A percentile compares a stretch with the other conserved stretches of the same genome.
Evolutionary conservation across 2,888 invertebrate genomes (phyloP).

Genomic region (Netelia virgata): DNA sequence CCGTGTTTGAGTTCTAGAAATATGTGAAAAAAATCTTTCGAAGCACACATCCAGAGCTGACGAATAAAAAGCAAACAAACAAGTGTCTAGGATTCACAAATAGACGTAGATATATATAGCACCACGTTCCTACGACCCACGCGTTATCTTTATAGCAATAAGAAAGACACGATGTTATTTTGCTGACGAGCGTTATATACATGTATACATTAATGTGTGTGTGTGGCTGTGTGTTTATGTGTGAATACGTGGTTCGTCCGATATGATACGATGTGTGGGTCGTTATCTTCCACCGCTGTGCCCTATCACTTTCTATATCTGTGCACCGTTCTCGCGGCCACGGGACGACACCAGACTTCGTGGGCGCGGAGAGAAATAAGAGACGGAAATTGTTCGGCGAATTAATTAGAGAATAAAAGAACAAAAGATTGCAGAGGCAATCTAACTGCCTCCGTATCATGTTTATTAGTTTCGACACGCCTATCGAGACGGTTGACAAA

Average conservation of each 20-base stretch:
- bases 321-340: not conserved
- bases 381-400: constrained; percentile 10
- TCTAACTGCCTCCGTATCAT: constrained; percentile 3
- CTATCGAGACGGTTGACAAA: not conserved
- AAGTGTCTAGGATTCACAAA: not conserved
- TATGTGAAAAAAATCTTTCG: not conserved
- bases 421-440: constrained; percentile 11
- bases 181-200: not conserved
- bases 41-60: not conserved
- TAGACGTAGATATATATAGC: constrained; percentile 4
- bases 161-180: not conserved
- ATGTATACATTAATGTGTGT: not conserved
- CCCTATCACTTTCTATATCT: not conserved
- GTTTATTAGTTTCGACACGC: not conserved
- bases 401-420: constrained; percentile 23
- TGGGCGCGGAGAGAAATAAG: constrained; percentile 4
- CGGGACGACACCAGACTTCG: constrained; percentile 10
- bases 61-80: not conserved
- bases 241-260: not conserved
- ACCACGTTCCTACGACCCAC: constrained; percentile 25
- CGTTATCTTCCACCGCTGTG: not conserved
- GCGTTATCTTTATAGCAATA: constrained; percentile 17
- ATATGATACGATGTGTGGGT: constrained; percentile 6
- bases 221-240: not conserved
- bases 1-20: too few relatives aligned